These are phyloP conservation scores for Phacellophora camtschatica DNA, from an alignment of 30 jellyfish, hydroid and myxozoan species.

Conservation along the genomic window DNA sequence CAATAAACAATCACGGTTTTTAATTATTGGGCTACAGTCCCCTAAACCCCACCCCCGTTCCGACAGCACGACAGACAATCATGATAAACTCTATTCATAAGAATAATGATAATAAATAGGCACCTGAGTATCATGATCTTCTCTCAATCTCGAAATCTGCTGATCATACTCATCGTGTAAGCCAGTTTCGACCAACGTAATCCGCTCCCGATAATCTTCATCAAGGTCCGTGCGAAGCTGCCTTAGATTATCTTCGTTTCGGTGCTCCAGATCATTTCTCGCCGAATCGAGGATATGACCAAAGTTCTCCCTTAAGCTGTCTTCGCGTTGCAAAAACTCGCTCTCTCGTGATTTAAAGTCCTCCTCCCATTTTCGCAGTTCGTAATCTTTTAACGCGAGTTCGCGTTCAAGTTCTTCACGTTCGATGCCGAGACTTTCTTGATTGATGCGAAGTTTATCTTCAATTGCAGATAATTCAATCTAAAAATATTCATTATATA, in stretches of 20 bases:
- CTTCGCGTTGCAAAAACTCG: slow-evolving; percentile 50
- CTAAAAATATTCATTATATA: no score
- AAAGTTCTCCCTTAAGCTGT: slow-evolving; percentile 54
- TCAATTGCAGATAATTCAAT: slow-evolving; percentile 64
- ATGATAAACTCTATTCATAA: slow-evolving; percentile 4
- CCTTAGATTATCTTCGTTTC: slow-evolving; percentile 66
- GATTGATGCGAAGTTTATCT: slow-evolving; percentile 40
- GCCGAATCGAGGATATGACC: slow-evolving; percentile 58
- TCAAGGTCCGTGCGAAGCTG: slow-evolving; percentile 80
- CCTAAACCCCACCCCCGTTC: not conserved
- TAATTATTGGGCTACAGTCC: no score
- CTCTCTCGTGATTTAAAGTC: slow-evolving; percentile 60
- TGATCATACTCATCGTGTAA: slow-evolving; percentile 62
- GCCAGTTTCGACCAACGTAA: slow-evolving; percentile 51
- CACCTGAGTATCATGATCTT: slow-evolving; percentile 80
- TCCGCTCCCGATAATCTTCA: slow-evolving; percentile 66
- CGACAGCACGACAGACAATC: not conserved
- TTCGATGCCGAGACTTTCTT: slow-evolving; percentile 30
- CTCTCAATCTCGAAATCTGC: slow-evolving; percentile 50
- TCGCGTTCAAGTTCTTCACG: slow-evolving; percentile 64
- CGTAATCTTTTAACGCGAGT: slow-evolving; percentile 25
- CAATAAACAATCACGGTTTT: no score
- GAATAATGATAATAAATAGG: slow-evolving; percentile 43
- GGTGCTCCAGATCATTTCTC: slow-evolving; percentile 31
- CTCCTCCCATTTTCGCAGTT: slow-evolving; percentile 69